These are phyloP conservation scores for Synanthedon myopaeformis DNA, from an alignment of 2,888 invertebrate species.

Conservation along the genomic window DNA sequence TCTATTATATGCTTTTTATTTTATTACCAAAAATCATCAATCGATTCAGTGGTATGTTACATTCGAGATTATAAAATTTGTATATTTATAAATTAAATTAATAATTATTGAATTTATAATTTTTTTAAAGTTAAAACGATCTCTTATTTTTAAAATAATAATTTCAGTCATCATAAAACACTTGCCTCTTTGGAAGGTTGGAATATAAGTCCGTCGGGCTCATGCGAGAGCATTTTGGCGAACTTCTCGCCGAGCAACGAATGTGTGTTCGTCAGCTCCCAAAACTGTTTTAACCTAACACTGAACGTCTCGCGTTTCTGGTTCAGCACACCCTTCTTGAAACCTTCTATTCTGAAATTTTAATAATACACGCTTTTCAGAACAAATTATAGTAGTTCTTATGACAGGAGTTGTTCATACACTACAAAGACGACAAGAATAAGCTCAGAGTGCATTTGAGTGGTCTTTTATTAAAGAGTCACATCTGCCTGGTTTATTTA, in stretches of 20 bases:
- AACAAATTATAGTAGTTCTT: too few species aligned
- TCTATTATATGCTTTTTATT: too few species aligned
- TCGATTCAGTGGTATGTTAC: background rate
- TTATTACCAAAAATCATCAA: too few species aligned
- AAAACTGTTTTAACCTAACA: constrained; percentile 91
- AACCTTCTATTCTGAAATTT: constrained; percentile 66
- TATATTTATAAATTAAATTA: too few species aligned
- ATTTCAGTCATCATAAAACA: background rate
- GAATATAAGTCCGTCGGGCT: constrained; percentile 98
- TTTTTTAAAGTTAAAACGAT: too few species aligned
- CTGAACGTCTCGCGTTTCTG: constrained; percentile 84
- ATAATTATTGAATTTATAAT: too few species aligned
- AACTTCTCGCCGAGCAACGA: constrained; percentile 87
- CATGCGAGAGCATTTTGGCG: constrained; percentile 85
- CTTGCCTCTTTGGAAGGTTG: constrained; percentile 87
- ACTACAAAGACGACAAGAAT: too few species aligned
- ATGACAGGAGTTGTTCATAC: too few species aligned
- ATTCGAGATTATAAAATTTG: background rate
- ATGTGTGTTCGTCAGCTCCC: constrained; percentile 80
- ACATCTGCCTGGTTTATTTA: too few species aligned
- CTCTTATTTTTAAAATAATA: background rate
- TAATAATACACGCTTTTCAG: too few species aligned
- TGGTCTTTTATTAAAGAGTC: too few species aligned
- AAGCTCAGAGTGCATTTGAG: too few species aligned
- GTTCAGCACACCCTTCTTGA: constrained; percentile 71